phyloP scores from a whole-genome alignment of 2,113 vertebrate genomes.

The Pipra filicauda region DNA sequence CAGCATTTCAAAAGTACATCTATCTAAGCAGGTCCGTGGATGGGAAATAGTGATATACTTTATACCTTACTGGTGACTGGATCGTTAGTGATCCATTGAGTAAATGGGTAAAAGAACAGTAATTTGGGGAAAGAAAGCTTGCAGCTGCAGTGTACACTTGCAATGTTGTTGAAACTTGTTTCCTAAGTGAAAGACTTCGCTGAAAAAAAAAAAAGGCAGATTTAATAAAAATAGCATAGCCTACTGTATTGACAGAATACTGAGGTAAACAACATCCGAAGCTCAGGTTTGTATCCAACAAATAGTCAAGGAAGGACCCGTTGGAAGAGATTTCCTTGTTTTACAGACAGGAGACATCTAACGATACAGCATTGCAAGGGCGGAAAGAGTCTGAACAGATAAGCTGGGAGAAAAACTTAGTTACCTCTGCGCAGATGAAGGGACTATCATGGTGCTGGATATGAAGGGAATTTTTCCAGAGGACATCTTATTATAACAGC shows the following conservation, averaged over 20 bases:
- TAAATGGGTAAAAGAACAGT: neutral
- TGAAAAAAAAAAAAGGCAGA: neutral
- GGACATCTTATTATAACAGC: conserved; percentile 51
- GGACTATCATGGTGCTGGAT: neutral
- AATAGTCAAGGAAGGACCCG: neutral
- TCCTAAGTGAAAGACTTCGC: neutral
- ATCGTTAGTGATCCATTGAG: neutral
- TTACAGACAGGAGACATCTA: neutral
- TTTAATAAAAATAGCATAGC: neutral
- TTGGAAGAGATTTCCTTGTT: neutral
- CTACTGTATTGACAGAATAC: neutral
- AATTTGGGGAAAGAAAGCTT: neutral
- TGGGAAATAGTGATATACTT: neutral
- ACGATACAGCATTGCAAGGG: neutral
- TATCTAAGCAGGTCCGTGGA: neutral
- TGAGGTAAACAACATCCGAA: neutral
- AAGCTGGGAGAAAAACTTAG: conserved; percentile 51
- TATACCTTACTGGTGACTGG: neutral
- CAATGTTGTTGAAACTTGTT: neutral
- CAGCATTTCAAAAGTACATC: neutral
- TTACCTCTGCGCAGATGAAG: neutral
- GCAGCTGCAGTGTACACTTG: neutral
- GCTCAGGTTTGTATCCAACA: neutral
- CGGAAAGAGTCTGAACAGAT: neutral
- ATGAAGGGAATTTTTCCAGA: conserved; percentile 55